Percentiles rank a stretch among this genome's conserved stretches.
phyloP scores from a whole-genome alignment of 2,888 invertebrate species.

The Octodonta nipae region DNA sequence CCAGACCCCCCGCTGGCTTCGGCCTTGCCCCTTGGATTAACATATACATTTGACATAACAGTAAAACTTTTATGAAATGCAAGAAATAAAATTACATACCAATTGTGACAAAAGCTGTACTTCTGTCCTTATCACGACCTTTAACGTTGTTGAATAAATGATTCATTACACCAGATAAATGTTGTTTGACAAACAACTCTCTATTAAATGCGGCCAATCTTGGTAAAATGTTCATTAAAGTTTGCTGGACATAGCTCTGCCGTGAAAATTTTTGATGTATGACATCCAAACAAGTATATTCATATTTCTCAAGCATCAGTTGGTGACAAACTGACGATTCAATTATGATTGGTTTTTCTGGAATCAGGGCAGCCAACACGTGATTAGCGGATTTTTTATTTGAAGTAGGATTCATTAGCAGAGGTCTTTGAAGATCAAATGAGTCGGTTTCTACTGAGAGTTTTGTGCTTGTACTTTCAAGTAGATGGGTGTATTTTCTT shows the following conservation, averaged over 20 bases:
- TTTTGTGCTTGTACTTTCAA: slow-evolving; percentile 36
- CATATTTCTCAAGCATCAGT: slow-evolving; percentile 70
- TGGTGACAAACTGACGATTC: slow-evolving; percentile 80
- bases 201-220: slow-evolving; percentile 87
- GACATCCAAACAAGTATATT: slow-evolving; percentile 64
- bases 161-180: slow-evolving; percentile 60
- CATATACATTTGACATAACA: no score
- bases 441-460: slow-evolving; percentile 23
- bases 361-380: slow-evolving; percentile 37
- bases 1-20: no score
- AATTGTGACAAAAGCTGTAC: slow-evolving; percentile 77
- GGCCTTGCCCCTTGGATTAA: no score
- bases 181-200: slow-evolving; percentile 60
- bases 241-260: slow-evolving; percentile 72
- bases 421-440: slow-evolving; percentile 25
- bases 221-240: slow-evolving; percentile 75
- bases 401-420: slow-evolving; percentile 35
- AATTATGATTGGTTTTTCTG: slow-evolving; percentile 48
- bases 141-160: slow-evolving; percentile 65
- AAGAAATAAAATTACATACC: slow-evolving; percentile 47
- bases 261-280: slow-evolving; percentile 64
- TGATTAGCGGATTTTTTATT: slow-evolving; percentile 30
- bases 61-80: no score
- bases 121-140: slow-evolving; percentile 72
- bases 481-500: slow-evolving; percentile 58